Base-by-base conservation (phyloP, 2,797 vertebrate species). In the Ataeniobius toweri region DNA sequence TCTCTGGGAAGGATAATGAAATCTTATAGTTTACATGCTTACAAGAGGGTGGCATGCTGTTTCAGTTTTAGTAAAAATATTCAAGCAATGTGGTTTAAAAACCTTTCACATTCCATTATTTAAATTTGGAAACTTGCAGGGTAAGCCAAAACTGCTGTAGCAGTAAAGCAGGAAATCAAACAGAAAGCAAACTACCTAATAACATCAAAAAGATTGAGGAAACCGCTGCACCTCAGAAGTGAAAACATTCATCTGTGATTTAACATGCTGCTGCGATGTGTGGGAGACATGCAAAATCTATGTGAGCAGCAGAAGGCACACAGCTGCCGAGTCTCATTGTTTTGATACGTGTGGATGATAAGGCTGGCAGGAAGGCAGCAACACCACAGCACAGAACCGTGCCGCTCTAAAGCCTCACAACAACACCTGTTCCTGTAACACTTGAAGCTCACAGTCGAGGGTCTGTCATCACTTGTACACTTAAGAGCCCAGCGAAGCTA, bases 401-500 rank as follows among this genome's bases (percentile, higher is more conserved):
- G 44, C 16, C 59, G 81, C 85, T 82, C 83, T 55, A 73, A 31
- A 22, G 59, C 72, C 39, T 75, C 78, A 46, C 75, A 85, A 75
- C 80, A 91, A 88, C 93, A 94, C 92, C 92, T 93, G 92, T 88
- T 93, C 90, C 75, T 89, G 44, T 77, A 83, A 74, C 83, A 74
- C 83, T 91, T 86, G 85, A 80, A 89, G 88, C 85, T 83, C 78
- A 1, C 16, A 74, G 76, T 81, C 71, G 5, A 31, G 5, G 31
- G 83, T 76, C 89, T 92, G 89, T 93, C 87, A 92, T 93, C 90
- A 92, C 81, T 56, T 83, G 71, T 53, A 73, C 78, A 73, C 87
- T 89, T 89, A 61, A 85, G 81, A 85, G 79, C 79, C 68, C 48
- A 61, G 72, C 41, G 75, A 85, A 80, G 88, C 89, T 75, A 48